Conservation (phyloP, 1,140 invertebrate species). For the Drosophila virilis region DNA sequence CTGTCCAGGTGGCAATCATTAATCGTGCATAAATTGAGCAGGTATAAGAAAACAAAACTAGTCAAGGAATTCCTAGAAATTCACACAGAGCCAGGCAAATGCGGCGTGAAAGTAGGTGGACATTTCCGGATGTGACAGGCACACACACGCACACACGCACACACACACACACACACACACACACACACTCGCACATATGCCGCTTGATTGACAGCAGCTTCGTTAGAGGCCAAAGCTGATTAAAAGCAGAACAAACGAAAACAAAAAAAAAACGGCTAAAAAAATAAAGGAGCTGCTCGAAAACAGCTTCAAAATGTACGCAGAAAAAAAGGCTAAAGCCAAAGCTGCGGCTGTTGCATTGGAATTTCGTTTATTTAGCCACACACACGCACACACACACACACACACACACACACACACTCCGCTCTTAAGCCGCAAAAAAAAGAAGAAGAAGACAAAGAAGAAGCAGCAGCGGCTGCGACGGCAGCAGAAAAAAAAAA, state of each 20-base stretch:
- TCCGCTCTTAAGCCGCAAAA: conserved; percentile 39
- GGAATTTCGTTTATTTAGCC: conserved; percentile 80
- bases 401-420: background rate
- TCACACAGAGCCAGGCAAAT: conserved; percentile 29
- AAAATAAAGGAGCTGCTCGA: conserved; percentile 13
- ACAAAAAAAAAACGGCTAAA: conserved; percentile 13
- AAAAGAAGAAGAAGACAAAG: conserved; percentile 4
- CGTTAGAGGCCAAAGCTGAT: conserved; percentile 54
- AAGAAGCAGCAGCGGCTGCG: background rate
- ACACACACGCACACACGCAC: conserved; percentile 10
- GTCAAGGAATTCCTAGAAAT: conserved; percentile 61
- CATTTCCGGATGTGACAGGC: conserved; percentile 68
- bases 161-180: conserved; percentile 20
- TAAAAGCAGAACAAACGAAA: conserved; percentile 25
- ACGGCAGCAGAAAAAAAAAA: conserved; percentile 20
- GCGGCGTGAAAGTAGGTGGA: conserved; percentile 77
- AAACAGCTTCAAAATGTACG: background rate
- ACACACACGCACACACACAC: background rate
- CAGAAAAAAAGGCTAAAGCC: conserved; percentile 13
- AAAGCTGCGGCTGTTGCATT: conserved; percentile 63
- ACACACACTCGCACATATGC: conserved; percentile 18
- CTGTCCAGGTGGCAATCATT: conserved; percentile 74
- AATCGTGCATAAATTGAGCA: conserved; percentile 81
- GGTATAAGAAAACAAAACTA: conserved; percentile 40
- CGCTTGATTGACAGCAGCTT: conserved; percentile 53